Evolutionary conservation across 1,140 invertebrate species (phyloP).

Genomic region (Asobara japonica): DNA sequence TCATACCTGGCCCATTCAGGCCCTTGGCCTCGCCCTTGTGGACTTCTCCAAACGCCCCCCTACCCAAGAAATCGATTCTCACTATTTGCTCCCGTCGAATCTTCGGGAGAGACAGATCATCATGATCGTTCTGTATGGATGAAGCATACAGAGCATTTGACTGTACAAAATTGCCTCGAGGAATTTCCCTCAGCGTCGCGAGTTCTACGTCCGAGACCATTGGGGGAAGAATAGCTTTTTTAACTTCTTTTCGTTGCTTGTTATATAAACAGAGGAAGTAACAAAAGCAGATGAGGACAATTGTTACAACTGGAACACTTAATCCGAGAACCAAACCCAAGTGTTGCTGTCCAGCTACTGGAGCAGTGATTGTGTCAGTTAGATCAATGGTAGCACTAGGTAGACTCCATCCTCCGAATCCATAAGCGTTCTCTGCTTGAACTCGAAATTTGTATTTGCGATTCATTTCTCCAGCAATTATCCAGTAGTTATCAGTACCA

Average conservation of each 20-base stretch:
- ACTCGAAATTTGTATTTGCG: conserved; percentile 80
- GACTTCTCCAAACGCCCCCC: conserved; percentile 96
- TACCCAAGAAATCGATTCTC: conserved; percentile 88
- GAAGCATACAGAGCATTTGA: conserved; percentile 84
- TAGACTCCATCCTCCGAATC: conserved; percentile 77
- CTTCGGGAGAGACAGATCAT: conserved; percentile 76
- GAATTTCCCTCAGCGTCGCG: conserved; percentile 87
- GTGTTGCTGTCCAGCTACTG: conserved; percentile 70
- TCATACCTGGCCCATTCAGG: conserved; percentile 67
- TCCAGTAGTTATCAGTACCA: conserved; percentile 83
- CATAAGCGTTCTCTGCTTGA: conserved; percentile 80
- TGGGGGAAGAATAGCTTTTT: conserved; percentile 68
- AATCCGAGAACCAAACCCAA: conserved; percentile 71
- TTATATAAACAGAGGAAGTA: conserved; percentile 63
- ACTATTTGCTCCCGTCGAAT: conserved; percentile 84
- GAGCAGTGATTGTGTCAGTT: conserved; percentile 67
- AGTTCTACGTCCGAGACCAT: conserved; percentile 82
- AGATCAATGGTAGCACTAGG: conserved; percentile 71
- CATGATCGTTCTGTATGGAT: conserved; percentile 73
- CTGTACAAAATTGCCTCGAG: conserved; percentile 78
- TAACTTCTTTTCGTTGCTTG: conserved; percentile 67
- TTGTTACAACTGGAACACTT: conserved; percentile 65
- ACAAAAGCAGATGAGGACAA: conserved; percentile 58
- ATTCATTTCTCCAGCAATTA: conserved; percentile 74
- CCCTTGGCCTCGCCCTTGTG: conserved; percentile 86